Evolutionary conservation across 2,113 vertebrate genomes (phyloP).

Genomic region (Pedionomus torquatus): DNA sequence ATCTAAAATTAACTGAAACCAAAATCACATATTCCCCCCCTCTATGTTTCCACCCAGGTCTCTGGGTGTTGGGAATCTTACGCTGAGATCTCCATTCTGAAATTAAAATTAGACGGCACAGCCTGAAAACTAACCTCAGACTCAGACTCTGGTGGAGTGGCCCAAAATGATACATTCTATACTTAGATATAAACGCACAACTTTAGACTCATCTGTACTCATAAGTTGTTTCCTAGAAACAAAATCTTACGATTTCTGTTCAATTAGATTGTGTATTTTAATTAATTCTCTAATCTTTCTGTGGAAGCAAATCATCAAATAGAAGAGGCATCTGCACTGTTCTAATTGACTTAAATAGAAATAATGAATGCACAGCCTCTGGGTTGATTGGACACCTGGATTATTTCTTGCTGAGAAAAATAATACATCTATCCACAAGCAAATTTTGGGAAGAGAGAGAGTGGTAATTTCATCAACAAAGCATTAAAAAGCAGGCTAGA

Average conservation of each 20-base stretch:
- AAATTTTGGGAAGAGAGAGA: neutral
- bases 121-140: conserved; percentile 38
- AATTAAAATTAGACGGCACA: neutral
- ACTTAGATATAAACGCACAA: conserved; percentile 2
- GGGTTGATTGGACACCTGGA: conserved; percentile 10
- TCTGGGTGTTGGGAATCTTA: conserved; percentile 13
- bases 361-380: conserved; percentile 4
- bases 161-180: neutral
- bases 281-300: conserved; percentile 50
- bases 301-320: conserved; percentile 24
- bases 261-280: conserved; percentile 33
- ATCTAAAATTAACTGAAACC: conserved; percentile 48
- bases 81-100: neutral
- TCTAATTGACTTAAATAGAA: conserved; percentile 33
- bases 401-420: conserved; percentile 39
- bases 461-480: conserved; percentile 3
- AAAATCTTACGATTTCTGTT: conserved; percentile 9
- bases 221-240: conserved; percentile 49
- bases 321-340: conserved; percentile 6
- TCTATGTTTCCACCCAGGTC: neutral
- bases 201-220: conserved; percentile 13
- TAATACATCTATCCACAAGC: neutral
- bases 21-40: conserved; percentile 46
- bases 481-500: neutral
- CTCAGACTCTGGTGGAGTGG: neutral